A percentile compares a stretch with the other conserved stretches of the same genome.
Conservation (phyloP, 2,797 vertebrate species). For the Aeoliscus strigatus region DNA sequence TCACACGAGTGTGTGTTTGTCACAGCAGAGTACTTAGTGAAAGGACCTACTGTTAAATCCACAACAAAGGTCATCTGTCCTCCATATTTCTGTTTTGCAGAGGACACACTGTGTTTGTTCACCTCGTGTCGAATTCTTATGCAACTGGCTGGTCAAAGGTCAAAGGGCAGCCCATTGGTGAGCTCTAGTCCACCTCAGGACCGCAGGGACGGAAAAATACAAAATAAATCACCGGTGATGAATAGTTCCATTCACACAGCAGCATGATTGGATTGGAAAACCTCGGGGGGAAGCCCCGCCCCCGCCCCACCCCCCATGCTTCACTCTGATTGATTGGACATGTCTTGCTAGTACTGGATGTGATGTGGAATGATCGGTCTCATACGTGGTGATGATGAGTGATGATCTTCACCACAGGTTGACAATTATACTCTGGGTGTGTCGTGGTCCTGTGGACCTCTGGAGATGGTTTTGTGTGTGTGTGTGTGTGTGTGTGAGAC, state of each 20-base stretch:
- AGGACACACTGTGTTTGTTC: neutral
- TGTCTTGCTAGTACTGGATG: conserved; percentile 14
- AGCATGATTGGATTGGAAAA: conserved; percentile 20
- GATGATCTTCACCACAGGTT: neutral
- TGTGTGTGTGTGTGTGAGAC: conserved; percentile 4
- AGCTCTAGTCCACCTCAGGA: too few species aligned
- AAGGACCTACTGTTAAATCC: conserved; percentile 6
- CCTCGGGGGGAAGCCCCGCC: too few species aligned
- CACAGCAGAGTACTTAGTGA: too few species aligned
- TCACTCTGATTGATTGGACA: conserved; percentile 35
- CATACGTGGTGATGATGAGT: conserved; percentile 1
- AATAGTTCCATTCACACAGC: conserved; percentile 8
- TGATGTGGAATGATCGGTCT: too few species aligned
- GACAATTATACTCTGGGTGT: conserved; percentile 1
- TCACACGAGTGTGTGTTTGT: too few species aligned
- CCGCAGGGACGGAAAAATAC: too few species aligned
- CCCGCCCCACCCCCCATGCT: conserved; percentile 25
- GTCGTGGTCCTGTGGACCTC: conserved; percentile 11
- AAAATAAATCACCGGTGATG: conserved; percentile 12
- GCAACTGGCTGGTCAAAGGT: too few species aligned
- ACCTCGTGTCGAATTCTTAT: conserved; percentile 9
- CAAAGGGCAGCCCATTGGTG: neutral
- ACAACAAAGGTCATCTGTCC: neutral
- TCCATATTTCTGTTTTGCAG: conserved; percentile 3
- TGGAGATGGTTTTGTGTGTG: conserved; percentile 9